Conservation (phyloP, 2,797 vertebrate genomes). For the Protosalanx chinensis region DNA sequence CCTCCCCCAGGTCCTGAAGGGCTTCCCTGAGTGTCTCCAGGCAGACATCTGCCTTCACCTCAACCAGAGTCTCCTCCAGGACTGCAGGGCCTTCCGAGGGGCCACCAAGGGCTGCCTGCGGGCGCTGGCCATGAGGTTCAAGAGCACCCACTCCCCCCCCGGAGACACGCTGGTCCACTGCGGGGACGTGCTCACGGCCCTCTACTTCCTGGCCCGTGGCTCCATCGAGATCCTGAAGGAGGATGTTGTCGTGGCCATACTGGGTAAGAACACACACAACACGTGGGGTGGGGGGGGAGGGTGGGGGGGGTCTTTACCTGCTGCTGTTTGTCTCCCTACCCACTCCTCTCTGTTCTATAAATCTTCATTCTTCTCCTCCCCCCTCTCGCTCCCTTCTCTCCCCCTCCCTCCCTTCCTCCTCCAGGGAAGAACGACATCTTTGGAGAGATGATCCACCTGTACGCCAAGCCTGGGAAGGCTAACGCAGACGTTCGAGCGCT, state of each 20-base stretch:
- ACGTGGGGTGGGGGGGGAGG: too few species aligned
- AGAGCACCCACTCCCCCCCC: slow-evolving; percentile 95
- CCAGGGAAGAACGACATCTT: slow-evolving; percentile 98
- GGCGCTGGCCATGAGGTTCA: slow-evolving; percentile 97
- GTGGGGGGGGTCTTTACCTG: too few species aligned
- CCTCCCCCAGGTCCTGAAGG: slow-evolving; percentile 88
- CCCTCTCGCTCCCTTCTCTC: background rate
- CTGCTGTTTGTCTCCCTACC: slow-evolving; percentile 1
- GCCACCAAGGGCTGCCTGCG: slow-evolving; percentile 96
- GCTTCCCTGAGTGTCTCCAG: slow-evolving; percentile 98
- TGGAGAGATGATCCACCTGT: slow-evolving; percentile 96
- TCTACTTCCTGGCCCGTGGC: slow-evolving; percentile 95
- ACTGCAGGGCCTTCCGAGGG: slow-evolving; percentile 89
- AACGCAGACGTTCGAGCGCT: slow-evolving; percentile 94
- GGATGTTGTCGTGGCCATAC: slow-evolving; percentile 94
- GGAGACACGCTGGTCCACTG: slow-evolving; percentile 94
- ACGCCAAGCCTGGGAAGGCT: slow-evolving; percentile 91
- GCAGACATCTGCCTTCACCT: slow-evolving; percentile 98
- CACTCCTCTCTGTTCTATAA: background rate
- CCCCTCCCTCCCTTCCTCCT: background rate
- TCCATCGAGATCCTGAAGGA: slow-evolving; percentile 98
- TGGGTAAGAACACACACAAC: slow-evolving; percentile 77
- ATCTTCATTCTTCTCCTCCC: background rate
- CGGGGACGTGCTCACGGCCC: slow-evolving; percentile 91
- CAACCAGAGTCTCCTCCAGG: slow-evolving; percentile 90